Evolutionary conservation across 2,113 vertebrate species (phyloP).

Genomic region (Paramisgurnus dabryanus): DNA sequence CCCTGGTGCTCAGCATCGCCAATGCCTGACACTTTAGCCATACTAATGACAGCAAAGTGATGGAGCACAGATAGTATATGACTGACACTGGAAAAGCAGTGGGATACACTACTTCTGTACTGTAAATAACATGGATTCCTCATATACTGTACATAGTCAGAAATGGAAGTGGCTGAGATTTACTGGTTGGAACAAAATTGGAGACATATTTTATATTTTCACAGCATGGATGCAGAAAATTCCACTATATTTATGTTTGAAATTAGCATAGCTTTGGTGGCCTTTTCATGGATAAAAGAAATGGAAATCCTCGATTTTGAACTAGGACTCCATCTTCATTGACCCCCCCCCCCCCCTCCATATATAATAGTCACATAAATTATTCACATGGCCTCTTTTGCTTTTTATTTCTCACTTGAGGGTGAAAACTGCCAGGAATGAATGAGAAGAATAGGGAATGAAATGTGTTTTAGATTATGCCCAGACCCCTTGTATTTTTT

Average conservation of each 20-base stretch:
- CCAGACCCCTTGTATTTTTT: constrained; percentile 48
- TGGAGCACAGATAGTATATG: constrained; percentile 23
- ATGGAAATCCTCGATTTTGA: no score
- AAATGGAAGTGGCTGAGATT: no score
- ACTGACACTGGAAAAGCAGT: neutral
- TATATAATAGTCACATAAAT: neutral
- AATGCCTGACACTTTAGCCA: constrained; percentile 46
- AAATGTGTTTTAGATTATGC: constrained; percentile 44
- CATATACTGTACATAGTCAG: no score
- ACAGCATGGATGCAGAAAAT: no score
- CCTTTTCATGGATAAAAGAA: no score
- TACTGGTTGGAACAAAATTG: no score
- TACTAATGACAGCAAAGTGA: constrained; percentile 46
- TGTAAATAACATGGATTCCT: no score
- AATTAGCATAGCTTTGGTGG: no score
- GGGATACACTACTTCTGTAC: no score
- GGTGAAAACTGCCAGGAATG: constrained; percentile 22
- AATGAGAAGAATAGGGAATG: constrained; percentile 45
- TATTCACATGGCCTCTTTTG: neutral
- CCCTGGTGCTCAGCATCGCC: constrained; percentile 43
- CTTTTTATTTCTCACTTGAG: constrained; percentile 13
- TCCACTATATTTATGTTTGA: no score
- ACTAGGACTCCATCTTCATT: no score
- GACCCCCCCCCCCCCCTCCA: neutral
- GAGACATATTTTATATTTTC: no score